These are phyloP conservation scores for Diorhabda sublineata DNA, from an alignment of 1,140 invertebrate genomes.

Conservation along the genomic window DNA sequence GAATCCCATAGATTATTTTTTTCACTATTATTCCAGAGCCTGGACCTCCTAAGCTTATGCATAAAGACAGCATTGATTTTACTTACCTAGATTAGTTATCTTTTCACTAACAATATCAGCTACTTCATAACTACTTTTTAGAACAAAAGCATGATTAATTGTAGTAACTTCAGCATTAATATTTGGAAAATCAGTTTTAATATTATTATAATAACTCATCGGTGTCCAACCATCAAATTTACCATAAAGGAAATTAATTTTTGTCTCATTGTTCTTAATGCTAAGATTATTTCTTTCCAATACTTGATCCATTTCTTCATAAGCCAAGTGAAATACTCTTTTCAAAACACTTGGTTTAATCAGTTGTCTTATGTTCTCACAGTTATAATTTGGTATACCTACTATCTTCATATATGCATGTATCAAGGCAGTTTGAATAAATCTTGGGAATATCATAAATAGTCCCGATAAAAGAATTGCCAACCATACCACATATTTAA, in stretches of 20 bases:
- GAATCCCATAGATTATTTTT: too few species aligned
- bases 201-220: conserved; percentile 57
- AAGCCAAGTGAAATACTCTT: conserved; percentile 57
- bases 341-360: conserved; percentile 51
- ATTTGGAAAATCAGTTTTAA: conserved; percentile 58
- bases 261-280: conserved; percentile 52
- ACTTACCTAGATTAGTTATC: too few species aligned
- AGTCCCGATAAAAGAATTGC: conserved; percentile 56
- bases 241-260: conserved; percentile 74
- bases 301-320: conserved; percentile 61
- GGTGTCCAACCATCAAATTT: conserved; percentile 73
- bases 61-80: too few species aligned
- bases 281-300: conserved; percentile 55
- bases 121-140: conserved; percentile 59
- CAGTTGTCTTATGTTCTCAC: conserved; percentile 51
- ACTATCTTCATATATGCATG: conserved; percentile 51
- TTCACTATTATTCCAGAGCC: too few species aligned
- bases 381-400: conserved; percentile 46
- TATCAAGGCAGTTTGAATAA: conserved; percentile 52
- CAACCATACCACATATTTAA: conserved; percentile 54
- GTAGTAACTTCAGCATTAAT: conserved; percentile 62
- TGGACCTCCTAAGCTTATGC: too few species aligned
- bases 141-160: conserved; percentile 72
- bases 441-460: conserved; percentile 56
- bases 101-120: conserved; percentile 55